Evolutionary conservation across 2,113 vertebrate species (phyloP).

Genomic region (Caracal caracal): DNA sequence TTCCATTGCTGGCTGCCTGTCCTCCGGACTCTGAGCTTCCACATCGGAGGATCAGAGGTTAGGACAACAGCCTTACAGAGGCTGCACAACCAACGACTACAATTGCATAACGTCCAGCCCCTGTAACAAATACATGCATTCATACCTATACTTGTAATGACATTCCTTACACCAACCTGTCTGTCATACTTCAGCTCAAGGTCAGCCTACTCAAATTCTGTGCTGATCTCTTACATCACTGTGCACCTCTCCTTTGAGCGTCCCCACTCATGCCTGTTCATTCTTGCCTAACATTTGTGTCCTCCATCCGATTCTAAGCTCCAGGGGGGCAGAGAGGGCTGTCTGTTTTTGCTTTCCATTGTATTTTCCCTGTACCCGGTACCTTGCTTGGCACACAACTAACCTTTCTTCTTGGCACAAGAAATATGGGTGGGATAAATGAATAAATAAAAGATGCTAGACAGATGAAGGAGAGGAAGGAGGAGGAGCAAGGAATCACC

Average conservation of each 20-base stretch:
- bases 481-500: neutral
- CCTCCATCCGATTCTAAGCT: neutral
- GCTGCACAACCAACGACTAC: neutral
- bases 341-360: neutral
- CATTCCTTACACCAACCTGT: neutral
- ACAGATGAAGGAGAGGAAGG: neutral
- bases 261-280: rapidly evolving
- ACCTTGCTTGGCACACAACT: neutral
- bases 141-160: neutral
- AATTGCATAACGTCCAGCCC: neutral
- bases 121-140: neutral
- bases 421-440: neutral
- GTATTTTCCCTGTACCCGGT: neutral
- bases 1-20: neutral
- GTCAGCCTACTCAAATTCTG: neutral
- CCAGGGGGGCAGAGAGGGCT: too few species aligned
- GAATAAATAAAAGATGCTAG: neutral
- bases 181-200: neutral
- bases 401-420: neutral
- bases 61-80: neutral
- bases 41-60: neutral
- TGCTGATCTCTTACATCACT: neutral
- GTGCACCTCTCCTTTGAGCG: neutral
- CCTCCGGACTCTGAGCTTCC: neutral
- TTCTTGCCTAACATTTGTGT: neutral